Conservation (phyloP, 2,888 invertebrate genomes). For the Coelinius sp. region DNA sequence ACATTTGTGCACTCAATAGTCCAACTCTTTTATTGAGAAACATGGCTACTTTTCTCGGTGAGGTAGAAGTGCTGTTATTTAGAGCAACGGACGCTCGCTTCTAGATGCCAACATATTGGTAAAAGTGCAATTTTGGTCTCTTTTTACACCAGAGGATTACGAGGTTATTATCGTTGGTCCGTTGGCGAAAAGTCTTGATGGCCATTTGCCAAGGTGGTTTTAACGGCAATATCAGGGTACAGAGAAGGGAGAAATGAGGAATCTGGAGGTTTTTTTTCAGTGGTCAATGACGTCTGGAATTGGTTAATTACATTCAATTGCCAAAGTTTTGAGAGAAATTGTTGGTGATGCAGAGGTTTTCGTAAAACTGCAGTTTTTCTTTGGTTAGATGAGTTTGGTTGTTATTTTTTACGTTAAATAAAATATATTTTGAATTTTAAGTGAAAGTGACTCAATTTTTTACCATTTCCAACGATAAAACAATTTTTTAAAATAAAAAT, state of each 20-base stretch:
- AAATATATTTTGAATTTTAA: not conserved
- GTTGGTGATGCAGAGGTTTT: not conserved
- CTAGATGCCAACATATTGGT: constrained; percentile 66
- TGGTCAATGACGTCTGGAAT: constrained; percentile 54
- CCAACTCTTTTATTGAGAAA: constrained; percentile 32
- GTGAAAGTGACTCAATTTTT: too few species aligned
- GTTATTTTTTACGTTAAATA: not conserved
- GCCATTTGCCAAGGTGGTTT: constrained; percentile 58
- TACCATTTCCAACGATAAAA: too few species aligned
- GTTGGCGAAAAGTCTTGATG: constrained; percentile 61
- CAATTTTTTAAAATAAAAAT: too few species aligned
- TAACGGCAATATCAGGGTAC: constrained; percentile 20
- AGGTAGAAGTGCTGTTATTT: constrained; percentile 64
- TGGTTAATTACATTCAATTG: constrained; percentile 69
- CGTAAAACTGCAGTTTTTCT: not conserved
- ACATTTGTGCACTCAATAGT: not conserved
- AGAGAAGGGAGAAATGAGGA: not conserved
- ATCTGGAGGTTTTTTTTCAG: not conserved
- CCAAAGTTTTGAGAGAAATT: constrained; percentile 60
- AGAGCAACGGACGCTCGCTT: constrained; percentile 55
- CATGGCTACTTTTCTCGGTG: constrained; percentile 45
- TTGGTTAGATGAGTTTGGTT: not conserved
- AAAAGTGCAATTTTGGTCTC: constrained; percentile 41
- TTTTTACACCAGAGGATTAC: constrained; percentile 44
- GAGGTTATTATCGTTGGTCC: constrained; percentile 60